Conservation (phyloP, 2,797 vertebrate genomes). For the Sternotherus odoratus region DNA sequence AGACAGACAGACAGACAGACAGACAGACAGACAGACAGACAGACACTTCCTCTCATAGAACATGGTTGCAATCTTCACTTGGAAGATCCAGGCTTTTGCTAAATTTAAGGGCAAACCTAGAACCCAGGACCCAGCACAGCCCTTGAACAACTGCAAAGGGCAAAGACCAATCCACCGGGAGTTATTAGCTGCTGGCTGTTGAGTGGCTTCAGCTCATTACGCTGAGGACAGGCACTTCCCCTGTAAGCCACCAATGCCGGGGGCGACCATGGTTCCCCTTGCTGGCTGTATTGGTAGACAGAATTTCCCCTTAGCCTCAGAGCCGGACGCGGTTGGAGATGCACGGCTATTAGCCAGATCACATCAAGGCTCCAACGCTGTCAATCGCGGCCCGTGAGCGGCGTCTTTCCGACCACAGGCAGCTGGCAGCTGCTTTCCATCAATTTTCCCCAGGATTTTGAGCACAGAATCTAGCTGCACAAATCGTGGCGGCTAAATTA, state of each 20-base stretch:
- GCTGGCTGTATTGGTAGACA: neutral
- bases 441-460: neutral
- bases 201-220: neutral
- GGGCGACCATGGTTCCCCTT: neutral
- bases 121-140: neutral
- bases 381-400: neutral
- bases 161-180: neutral
- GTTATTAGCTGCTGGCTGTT: neutral
- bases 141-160: neutral
- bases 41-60: neutral
- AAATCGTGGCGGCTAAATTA: neutral
- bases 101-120: neutral
- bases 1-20: too few species aligned
- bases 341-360: neutral
- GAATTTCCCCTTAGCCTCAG: neutral
- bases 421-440: rapidly evolving
- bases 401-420: neutral
- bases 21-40: too few species aligned
- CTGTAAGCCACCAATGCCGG: neutral
- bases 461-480: neutral
- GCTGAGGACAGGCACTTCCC: neutral
- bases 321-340: neutral
- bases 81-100: neutral
- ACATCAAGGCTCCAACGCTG: neutral
- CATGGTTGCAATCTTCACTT: neutral